Percentiles rank a stretch among this genome's conserved stretches.
Evolutionary conservation across 2,888 invertebrate species (phyloP).

Genomic region (Chrysotoxum bicinctum): DNA sequence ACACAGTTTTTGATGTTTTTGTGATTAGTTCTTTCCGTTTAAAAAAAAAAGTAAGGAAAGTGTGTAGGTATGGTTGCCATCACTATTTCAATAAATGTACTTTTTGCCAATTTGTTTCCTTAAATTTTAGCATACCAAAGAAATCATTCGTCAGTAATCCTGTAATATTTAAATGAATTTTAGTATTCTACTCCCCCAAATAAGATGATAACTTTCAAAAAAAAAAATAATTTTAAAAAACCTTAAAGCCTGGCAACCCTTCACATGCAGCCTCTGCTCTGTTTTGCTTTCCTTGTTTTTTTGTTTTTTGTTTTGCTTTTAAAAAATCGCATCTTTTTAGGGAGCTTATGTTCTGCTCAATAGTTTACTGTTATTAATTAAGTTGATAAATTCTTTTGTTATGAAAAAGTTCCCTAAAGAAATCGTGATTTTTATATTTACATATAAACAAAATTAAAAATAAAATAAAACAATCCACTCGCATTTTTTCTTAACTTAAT

Average conservation of each 20-base stretch:
- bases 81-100: not conserved
- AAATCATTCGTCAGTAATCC: not conserved
- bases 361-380: constrained; percentile 39
- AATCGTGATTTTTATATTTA: constrained; percentile 25
- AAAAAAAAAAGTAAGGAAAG: not conserved
- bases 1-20: constrained; percentile 41
- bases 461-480: constrained; percentile 50
- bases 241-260: not conserved
- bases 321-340: constrained; percentile 52
- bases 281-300: not conserved
- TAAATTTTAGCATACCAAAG: not conserved
- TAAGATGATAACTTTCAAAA: not conserved
- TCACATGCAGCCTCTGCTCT: not conserved
- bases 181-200: not conserved
- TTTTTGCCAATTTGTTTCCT: not conserved
- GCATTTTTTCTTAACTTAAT: constrained; percentile 25
- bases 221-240: not conserved
- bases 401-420: constrained; percentile 40
- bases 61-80: not conserved
- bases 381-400: constrained; percentile 1
- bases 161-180: not conserved
- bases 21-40: not conserved
- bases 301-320: too few species aligned
- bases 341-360: constrained; percentile 21
- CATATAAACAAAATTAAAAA: not conserved